Evolutionary conservation across 2,888 invertebrate species (phyloP).

Genomic region (Liposcelis brunnea): DNA sequence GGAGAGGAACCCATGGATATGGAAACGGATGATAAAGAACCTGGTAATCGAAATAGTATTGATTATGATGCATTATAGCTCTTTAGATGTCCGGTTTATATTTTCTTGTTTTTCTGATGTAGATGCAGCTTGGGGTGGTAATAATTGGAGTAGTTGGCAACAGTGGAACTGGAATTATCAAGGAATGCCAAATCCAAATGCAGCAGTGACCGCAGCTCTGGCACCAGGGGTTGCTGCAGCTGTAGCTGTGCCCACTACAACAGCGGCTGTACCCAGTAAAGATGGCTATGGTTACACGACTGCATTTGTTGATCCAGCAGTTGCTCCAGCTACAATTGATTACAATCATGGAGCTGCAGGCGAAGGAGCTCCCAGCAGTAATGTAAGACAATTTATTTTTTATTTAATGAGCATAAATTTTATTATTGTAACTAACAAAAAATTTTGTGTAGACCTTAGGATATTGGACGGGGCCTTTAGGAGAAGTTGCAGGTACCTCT

Average conservation of each 20-base stretch:
- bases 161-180: constrained; percentile 20
- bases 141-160: constrained; percentile 19
- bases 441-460: no score
- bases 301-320: background rate
- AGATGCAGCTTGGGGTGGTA: constrained; percentile 17
- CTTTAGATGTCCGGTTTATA: background rate
- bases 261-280: constrained; percentile 12
- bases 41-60: no score
- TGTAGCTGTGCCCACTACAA: constrained; percentile 8
- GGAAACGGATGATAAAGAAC: constrained; percentile 43
- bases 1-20: constrained; percentile 83
- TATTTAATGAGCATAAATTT: no score
- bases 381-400: no score
- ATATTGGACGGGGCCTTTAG: constrained; percentile 1
- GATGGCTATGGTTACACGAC: constrained; percentile 8
- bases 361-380: background rate
- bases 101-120: constrained; percentile 12
- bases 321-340: constrained; percentile 13
- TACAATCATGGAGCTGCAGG: constrained; percentile 17
- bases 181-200: constrained; percentile 7
- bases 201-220: background rate
- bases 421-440: no score
- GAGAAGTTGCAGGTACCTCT: background rate
- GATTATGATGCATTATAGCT: background rate
- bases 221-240: constrained; percentile 8